Evolutionary conservation across 1,140 invertebrate genomes (phyloP), one percentile per base, ranked within the genome.

Genomic region (Spodoptera frugiperda): DNA sequence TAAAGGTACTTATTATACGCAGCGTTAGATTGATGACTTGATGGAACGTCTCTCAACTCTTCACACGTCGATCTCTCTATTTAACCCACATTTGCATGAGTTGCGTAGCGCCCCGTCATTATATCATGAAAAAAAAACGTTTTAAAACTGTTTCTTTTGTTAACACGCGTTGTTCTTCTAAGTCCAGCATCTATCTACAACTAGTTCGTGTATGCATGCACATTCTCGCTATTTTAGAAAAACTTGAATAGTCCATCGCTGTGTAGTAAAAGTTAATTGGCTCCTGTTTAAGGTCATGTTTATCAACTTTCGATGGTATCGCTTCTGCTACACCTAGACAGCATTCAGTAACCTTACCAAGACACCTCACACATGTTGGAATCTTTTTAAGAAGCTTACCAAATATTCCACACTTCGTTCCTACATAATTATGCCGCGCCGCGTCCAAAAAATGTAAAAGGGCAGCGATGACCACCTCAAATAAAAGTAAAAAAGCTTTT

Each of bases 401-500:
- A 44, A 59, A 57, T 46, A 17, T 59, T 72, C 49, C 61, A 73
- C 55, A 61, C 44, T n/a, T n/a, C 48, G 10, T 21, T 19, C n/a
- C 51, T 48, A 48, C 39, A 73, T 61, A 46, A 57, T 49, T 63
- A 65, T 75, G 59, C 46, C 65, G 21, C 48, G 49, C 25, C 10
- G 46, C 25, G 1, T 30, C 17, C 57, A 17, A 75, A 53, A 65
- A 17, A 44, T 53, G 39, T 59, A 19, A 49, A 53, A 49, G 55
- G 39, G 39, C 44, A 61, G 44, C 19, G 59, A 15, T 65, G 72
- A 63, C 57, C 72, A 53, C 48, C 48, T 53, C 72, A 65, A 75
- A 75, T 44, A 53, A 63, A 74, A 61, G 25, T 68, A 68, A 75
- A 55, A 65, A 68, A 57, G 30, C 63, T 63, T 70, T 33, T 89